A percentile compares a stretch with the other conserved stretches of the same genome.
Evolutionary conservation across 2,113 vertebrate genomes (phyloP).

Genomic region (Poecile atricapillus): DNA sequence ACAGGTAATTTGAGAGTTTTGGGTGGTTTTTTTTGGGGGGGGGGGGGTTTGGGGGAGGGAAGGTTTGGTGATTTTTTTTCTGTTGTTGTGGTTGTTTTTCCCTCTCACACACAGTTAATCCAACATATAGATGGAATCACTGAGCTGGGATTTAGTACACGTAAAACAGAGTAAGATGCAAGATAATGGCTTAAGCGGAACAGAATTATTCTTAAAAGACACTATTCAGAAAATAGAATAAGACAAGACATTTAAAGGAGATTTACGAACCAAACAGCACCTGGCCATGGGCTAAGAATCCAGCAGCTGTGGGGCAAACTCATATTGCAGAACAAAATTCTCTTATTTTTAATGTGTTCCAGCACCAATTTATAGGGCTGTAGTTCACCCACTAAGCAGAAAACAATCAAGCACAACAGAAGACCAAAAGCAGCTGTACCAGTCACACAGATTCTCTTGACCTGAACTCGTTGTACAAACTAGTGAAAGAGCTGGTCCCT

Average conservation of each 20-base stretch:
- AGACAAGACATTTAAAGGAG: neutral
- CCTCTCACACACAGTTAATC: neutral
- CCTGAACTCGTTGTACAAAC: neutral
- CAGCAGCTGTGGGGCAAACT: neutral
- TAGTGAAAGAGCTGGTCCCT: neutral
- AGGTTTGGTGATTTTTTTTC: neutral
- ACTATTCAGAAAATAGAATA: neutral
- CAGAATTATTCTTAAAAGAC: neutral
- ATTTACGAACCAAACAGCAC: neutral
- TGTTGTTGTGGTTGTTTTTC: neutral
- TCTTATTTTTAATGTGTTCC: neutral
- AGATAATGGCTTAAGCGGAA: neutral
- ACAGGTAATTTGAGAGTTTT: neutral
- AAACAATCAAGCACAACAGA: neutral
- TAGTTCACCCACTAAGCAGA: neutral
- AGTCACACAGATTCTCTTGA: neutral
- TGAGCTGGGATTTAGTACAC: neutral
- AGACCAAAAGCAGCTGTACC: neutral
- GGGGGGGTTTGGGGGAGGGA: rapidly evolving
- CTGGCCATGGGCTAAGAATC: neutral
- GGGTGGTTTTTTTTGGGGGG: rapidly evolving
- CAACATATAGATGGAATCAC: neutral
- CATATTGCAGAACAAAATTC: neutral
- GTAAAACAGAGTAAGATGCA: neutral
- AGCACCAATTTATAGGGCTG: neutral